These are phyloP conservation scores for Unio delphinus DNA, from an alignment of 2,888 invertebrate genomes.

Conservation along the genomic window DNA sequence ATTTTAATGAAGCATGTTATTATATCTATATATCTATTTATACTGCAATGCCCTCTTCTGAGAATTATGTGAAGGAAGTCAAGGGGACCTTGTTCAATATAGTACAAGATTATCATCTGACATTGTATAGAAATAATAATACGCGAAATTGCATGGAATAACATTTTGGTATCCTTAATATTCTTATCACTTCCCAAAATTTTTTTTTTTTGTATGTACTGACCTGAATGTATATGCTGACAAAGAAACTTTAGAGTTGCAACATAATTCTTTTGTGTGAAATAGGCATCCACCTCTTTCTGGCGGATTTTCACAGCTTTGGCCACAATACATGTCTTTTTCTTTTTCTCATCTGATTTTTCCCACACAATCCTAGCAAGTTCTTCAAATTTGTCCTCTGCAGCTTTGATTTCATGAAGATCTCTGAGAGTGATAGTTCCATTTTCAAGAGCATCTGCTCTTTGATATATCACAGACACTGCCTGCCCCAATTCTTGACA, in stretches of 20 bases:
- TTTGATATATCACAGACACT: constrained; percentile 1
- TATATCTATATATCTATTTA: no score
- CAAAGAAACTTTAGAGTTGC: constrained; percentile 1
- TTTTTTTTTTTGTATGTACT: no score
- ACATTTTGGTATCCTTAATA: no score
- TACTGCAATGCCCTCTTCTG: no score
- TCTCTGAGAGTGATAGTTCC: constrained; percentile 16
- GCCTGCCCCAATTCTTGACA: constrained; percentile 3
- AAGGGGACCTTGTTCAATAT: no score
- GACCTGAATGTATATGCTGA: background rate
- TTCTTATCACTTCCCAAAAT: no score
- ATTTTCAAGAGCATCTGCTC: background rate
- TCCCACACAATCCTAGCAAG: background rate
- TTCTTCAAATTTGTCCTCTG: constrained; percentile 9
- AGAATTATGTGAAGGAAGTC: no score
- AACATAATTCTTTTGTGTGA: background rate
- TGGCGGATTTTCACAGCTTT: constrained; percentile 1
- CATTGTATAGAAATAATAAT: no score
- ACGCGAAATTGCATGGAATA: no score
- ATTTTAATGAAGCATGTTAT: no score
- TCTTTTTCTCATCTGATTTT: background rate
- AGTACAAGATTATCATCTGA: no score
- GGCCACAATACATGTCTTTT: background rate
- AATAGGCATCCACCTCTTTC: constrained; percentile 3
- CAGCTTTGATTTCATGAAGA: constrained; percentile 6